These are phyloP conservation scores for Solenopsis invicta DNA, from an alignment of 1,140 invertebrate genomes.

Conservation along the genomic window DNA sequence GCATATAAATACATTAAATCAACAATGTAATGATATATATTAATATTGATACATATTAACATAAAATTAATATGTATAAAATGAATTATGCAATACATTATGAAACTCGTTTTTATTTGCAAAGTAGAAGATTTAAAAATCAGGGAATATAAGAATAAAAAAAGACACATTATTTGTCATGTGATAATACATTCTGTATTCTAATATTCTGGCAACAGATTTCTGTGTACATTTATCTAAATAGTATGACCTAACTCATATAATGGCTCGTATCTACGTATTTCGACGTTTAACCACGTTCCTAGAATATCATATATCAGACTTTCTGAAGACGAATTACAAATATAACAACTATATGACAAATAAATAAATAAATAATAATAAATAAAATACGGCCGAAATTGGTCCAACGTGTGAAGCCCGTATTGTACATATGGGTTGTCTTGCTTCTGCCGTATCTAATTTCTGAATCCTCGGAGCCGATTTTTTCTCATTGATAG, in stretches of 20 bases:
- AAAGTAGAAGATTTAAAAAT: background rate
- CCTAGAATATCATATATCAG: conserved; percentile 64
- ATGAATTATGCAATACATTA: background rate
- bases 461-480: background rate
- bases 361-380: conserved; percentile 78
- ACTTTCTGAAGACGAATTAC: conserved; percentile 67
- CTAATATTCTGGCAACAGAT: conserved; percentile 31
- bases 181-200: conserved; percentile 37
- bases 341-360: conserved; percentile 53
- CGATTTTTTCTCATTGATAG: background rate
- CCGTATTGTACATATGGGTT: background rate
- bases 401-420: conserved; percentile 23
- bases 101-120: background rate
- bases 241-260: background rate
- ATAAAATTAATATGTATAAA: background rate
- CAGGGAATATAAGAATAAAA: background rate
- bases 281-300: conserved; percentile 30
- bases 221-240: conserved; percentile 50
- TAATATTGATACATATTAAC: background rate
- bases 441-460: background rate
- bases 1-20: background rate
- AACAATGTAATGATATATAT: background rate
- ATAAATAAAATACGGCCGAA: conserved; percentile 61
- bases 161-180: background rate
- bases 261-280: conserved; percentile 7